Percentiles rank a stretch among this genome's conserved stretches.
Conservation (phyloP, 1,140 invertebrate species). For the Leptinotarsa texana region DNA sequence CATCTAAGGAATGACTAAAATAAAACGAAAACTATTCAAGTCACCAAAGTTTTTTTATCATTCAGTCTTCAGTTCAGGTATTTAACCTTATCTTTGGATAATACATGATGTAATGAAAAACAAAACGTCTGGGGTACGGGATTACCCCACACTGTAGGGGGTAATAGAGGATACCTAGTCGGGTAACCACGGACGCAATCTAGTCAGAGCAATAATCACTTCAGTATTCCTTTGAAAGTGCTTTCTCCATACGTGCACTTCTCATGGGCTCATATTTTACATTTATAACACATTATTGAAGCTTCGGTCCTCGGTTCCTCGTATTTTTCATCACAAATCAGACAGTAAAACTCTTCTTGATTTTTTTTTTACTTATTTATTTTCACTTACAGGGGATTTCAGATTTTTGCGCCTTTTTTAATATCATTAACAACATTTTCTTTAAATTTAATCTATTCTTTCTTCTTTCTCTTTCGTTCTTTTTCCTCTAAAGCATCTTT, state of each 20-base stretch:
- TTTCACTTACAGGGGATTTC: not conserved
- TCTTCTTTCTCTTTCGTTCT: not conserved
- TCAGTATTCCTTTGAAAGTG: not conserved
- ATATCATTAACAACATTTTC: not conserved
- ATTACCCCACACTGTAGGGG: not conserved
- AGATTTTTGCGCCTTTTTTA: not conserved
- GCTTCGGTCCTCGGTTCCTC: not conserved
- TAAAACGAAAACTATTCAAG: too few species aligned
- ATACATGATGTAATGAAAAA: too few species aligned
- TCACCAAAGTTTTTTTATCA: too few species aligned
- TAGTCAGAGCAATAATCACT: not conserved
- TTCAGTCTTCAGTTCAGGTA: too few species aligned
- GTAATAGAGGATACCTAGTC: not conserved
- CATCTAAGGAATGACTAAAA: too few species aligned
- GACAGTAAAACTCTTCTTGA: not conserved
- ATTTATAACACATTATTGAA: not conserved
- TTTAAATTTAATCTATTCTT: not conserved
- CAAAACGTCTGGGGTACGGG: too few species aligned
- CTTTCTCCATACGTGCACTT: not conserved
- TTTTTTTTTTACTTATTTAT: not conserved
- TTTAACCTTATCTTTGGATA: too few species aligned
- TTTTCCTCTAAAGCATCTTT: constrained; percentile 26
- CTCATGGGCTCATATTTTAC: not conserved
- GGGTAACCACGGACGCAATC: not conserved
- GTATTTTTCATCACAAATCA: not conserved